Evolutionary conservation across 1,140 invertebrate species (phyloP).

Genomic region (Antheraea pernyi): DNA sequence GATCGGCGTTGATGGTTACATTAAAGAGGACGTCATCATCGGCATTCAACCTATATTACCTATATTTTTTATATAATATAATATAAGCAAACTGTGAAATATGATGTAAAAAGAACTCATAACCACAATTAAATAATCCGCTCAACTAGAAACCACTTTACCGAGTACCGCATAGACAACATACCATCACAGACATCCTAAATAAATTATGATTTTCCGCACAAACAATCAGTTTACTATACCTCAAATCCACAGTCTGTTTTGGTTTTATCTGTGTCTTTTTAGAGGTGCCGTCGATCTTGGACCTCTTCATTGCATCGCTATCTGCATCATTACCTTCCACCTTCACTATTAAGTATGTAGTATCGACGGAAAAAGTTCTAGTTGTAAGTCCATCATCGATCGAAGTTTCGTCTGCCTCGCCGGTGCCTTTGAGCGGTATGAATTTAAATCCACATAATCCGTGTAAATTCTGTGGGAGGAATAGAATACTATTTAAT

Average conservation of each 20-base stretch:
- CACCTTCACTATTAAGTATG: slow-evolving; percentile 54
- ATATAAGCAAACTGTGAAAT: too few species aligned
- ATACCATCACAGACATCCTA: too few species aligned
- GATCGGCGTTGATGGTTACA: too few species aligned
- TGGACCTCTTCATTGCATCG: slow-evolving; percentile 33
- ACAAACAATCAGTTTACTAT: not conserved
- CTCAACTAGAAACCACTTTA: too few species aligned
- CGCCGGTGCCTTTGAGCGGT: slow-evolving; percentile 28
- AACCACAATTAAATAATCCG: too few species aligned
- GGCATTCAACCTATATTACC: too few species aligned
- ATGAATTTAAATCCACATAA: slow-evolving; percentile 55
- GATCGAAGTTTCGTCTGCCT: slow-evolving; percentile 20
- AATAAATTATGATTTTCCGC: too few species aligned
- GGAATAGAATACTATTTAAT: not conserved
- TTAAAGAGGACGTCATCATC: too few species aligned
- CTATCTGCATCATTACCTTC: slow-evolving; percentile 38
- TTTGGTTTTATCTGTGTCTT: slow-evolving; percentile 47
- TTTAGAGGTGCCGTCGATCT: slow-evolving; percentile 41
- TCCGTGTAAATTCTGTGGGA: slow-evolving; percentile 39
- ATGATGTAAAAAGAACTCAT: too few species aligned
- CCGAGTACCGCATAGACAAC: too few species aligned
- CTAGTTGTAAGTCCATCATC: slow-evolving; percentile 44
- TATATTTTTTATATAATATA: too few species aligned
- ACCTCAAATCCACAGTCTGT: slow-evolving; percentile 61
- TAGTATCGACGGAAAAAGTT: slow-evolving; percentile 43